Percentiles rank a stretch among this genome's conserved stretches.
phyloP scores from a whole-genome alignment of 1,140 invertebrate species.

The Heliconius congener region DNA sequence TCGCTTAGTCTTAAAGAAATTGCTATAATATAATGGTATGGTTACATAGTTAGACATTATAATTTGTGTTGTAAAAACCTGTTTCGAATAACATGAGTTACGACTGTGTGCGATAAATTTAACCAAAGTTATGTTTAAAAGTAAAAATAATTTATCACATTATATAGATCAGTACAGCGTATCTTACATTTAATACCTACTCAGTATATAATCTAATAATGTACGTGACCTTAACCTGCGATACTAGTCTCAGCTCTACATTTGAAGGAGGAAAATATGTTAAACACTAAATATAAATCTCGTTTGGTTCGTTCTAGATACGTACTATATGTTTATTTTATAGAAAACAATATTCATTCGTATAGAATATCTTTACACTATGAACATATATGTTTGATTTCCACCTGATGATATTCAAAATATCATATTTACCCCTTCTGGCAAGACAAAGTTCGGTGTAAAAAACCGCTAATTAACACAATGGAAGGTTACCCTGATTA shows the following conservation, averaged over 20 bases:
- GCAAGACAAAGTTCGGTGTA: too few species aligned
- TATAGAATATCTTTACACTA: too few species aligned
- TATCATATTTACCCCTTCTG: too few species aligned
- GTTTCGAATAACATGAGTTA: background rate
- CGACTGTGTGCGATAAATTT: too few species aligned
- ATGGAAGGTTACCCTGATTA: too few species aligned
- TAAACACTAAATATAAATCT: background rate
- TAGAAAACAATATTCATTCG: background rate
- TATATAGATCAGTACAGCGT: background rate
- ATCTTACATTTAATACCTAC: constrained; percentile 4
- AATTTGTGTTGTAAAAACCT: background rate
- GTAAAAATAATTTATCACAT: background rate
- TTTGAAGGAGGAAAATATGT: constrained; percentile 10
- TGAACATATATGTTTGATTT: too few species aligned
- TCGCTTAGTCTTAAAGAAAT: too few species aligned
- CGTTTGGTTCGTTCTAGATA: background rate
- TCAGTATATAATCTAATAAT: constrained; percentile 11
- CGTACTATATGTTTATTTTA: background rate
- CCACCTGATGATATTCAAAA: too few species aligned
- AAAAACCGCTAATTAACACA: too few species aligned
- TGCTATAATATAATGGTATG: too few species aligned
- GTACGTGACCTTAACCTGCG: constrained; percentile 3
- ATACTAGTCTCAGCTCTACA: constrained; percentile 12
- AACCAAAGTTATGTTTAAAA: background rate
- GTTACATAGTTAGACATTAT: too few species aligned